A percentile compares a stretch with the other conserved stretches of the same genome.
Conservation (phyloP, 2,113 vertebrate species). For the Myanophis thanlyinensis region DNA sequence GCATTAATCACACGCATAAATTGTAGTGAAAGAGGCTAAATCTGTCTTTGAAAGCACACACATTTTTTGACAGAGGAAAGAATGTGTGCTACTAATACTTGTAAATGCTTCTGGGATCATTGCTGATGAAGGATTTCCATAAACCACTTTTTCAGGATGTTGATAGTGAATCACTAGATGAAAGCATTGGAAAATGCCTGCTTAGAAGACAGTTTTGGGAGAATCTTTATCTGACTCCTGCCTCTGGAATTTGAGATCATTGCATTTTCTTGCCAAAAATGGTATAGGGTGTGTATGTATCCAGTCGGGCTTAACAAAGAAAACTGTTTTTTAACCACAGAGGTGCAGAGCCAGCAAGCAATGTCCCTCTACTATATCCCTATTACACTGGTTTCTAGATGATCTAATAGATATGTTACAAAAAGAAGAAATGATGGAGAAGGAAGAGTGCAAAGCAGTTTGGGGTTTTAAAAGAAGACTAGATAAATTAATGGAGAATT, state of each 20-base stretch:
- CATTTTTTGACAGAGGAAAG: neutral
- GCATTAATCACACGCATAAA: neutral
- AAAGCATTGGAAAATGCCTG: neutral
- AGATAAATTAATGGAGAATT: neutral
- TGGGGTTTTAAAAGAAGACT: neutral
- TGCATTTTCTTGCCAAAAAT: neutral
- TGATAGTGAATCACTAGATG: neutral
- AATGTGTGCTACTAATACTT: neutral
- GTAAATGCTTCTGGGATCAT: neutral
- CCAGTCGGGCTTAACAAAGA: neutral
- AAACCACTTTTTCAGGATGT: neutral
- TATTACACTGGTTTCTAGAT: neutral
- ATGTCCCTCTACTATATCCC: neutral
- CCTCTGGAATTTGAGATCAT: neutral
- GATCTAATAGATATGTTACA: neutral
- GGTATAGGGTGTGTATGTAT: neutral
- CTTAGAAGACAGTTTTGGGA: neutral
- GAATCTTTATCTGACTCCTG: neutral
- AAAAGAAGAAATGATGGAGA: neutral
- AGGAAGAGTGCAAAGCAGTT: neutral
- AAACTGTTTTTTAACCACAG: neutral
- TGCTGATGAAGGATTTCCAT: neutral
- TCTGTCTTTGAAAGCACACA: neutral
- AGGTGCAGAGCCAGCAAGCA: neutral
- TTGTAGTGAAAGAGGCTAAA: neutral